Evolutionary conservation across 2,797 vertebrate species (phyloP), one percentile per base, ranked within the genome.

Genomic region (Rhodeus uyekii): DNA sequence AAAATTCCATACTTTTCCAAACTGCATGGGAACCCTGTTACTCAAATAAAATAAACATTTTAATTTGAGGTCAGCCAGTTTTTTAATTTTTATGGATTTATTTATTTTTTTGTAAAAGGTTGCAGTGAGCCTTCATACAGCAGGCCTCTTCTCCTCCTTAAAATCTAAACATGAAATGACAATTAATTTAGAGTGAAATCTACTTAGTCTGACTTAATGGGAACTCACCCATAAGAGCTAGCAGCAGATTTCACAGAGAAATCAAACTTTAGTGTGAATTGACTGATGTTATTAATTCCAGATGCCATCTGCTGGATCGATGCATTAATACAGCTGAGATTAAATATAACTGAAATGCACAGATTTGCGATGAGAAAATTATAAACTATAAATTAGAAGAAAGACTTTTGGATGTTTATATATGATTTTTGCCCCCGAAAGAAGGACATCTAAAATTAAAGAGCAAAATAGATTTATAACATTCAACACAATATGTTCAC

Each of bases 141-240:
- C n/a, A n/a, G n/a, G n/a, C 24, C 83, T 83, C 82, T 16, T 71
- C 82, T 81, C 75, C 82, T 82, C 58, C 13, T 29, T 24, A 78
- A 87, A 61, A 83, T 39, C 81, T 48, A 69, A 69, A 69, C 42
- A 48, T 22, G 27, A 48, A 46, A 71, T 12, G 16, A 71, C 8
- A 18, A 3, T 9, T 10, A 53, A 46, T 29, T 60, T 19, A 53
- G 13, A 24, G 18, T 50, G 1, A 55, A n/a, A 5, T 6, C 3
- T 29, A 79, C 76, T 65, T 67, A n/a, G n/a, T n/a, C n/a, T n/a
- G n/a, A n/a, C n/a, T n/a, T n/a, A n/a, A n/a, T n/a, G n/a, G n/a
- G n/a, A n/a, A 29, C 58, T 60, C 27, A 29, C 19, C 63, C 63
- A 38, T 38, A n/a, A 38, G 32, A 22, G 4, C 8, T 61, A 55